phyloP scores from a whole-genome alignment of 2,113 vertebrate species.

The Neogale vison region DNA sequence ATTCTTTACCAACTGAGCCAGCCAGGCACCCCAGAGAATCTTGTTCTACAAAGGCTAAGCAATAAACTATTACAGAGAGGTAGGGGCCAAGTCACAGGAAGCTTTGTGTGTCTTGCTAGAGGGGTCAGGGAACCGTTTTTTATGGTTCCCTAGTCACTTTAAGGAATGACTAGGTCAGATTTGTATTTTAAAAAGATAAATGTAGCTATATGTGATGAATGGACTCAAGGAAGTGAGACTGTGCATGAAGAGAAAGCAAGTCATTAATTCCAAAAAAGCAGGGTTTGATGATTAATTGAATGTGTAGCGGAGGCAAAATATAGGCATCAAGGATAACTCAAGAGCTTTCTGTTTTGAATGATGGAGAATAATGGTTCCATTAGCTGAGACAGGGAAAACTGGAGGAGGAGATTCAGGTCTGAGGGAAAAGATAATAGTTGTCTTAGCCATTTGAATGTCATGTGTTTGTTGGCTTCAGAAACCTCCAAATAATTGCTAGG shows the following conservation, averaged over 20 bases:
- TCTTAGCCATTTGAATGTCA: constrained; percentile 4
- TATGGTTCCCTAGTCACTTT: neutral
- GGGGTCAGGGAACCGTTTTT: neutral
- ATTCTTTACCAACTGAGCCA: neutral
- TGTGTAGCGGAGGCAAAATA: neutral
- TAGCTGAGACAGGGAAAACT: neutral
- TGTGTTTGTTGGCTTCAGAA: neutral
- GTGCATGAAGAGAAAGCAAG: neutral
- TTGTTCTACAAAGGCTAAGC: constrained; percentile 23
- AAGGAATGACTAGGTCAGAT: neutral
- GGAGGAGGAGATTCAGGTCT: neutral
- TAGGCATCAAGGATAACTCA: neutral
- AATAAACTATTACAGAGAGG: constrained; percentile 4
- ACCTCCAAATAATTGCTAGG: neutral
- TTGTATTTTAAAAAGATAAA: neutral
- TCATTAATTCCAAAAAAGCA: neutral
- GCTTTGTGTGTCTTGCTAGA: neutral
- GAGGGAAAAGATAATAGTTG: neutral
- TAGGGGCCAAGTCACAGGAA: neutral
- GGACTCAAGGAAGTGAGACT: neutral
- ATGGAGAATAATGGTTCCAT: neutral
- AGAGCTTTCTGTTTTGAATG: neutral
- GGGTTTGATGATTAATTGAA: neutral
- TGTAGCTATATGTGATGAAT: neutral
- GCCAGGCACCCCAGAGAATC: neutral